Base-by-base conservation (phyloP, 2,888 invertebrate genomes). In the Coremacera marginata region DNA sequence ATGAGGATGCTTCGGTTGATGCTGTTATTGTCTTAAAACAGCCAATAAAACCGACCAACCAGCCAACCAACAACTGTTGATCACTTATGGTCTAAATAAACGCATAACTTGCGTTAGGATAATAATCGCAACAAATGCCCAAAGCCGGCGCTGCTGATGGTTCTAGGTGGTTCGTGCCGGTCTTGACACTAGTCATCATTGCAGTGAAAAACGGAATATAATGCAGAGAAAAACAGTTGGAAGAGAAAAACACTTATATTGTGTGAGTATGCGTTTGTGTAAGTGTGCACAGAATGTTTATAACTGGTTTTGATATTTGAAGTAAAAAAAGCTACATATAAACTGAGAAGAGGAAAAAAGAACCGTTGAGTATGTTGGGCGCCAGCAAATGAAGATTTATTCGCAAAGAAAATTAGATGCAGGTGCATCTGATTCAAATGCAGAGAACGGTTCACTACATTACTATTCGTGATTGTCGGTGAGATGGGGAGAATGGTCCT, bases 31-130 rank as follows among this genome's bases (percentile, higher is more conserved):
- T 55, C 19, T n/a, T 44, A 34, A 34, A 49, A 7, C 37, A 34
- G 11, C 25, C 55, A 63, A 62, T 51, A 65, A 52, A n/a, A n/a
- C 37, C 1, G 63, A 14, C 16, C 63, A 27, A 16, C 3, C 49
- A 19, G 22, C 11, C 60, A 22, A 34, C 25, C 14, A 49, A 9
- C 25, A 8, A 37, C 25, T 49, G n/a, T 4, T 70, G 51, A n/a
- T 51, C 70, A 70, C 72, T 77, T 80, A 78, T 78, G 80, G 79
- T 77, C 79, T 79, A 80, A 80, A 83, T 80, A 80, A 82, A 81
- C 78, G 81, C 81, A 86, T 88, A 88, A 88, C 88, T 87, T 88
- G 88, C 88, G 86, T 88, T 88, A 82, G 86, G 88, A 88, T 88
- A 87, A 85, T 85, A 85, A 87, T 88, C 88, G 84, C 84, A 80